phyloP scores from a whole-genome alignment of 2,797 vertebrate species.

The Limnodromus scolopaceus region DNA sequence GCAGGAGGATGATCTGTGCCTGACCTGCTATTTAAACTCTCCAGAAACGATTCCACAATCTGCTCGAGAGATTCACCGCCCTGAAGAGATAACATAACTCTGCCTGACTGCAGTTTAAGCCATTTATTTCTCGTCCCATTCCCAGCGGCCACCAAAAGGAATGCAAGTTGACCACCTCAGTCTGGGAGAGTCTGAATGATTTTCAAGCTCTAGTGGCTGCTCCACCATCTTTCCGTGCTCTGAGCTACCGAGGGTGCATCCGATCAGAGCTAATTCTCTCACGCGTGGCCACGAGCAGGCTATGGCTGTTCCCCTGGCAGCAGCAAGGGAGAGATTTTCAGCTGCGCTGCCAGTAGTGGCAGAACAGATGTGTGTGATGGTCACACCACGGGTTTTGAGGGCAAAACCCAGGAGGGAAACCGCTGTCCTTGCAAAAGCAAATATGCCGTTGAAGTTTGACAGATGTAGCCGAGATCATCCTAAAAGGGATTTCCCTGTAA shows the following conservation, averaged over 20 bases:
- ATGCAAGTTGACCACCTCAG: background rate
- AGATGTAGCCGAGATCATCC: background rate
- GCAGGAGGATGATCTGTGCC: background rate
- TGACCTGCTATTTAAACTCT: background rate
- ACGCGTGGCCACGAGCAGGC: rapidly evolving
- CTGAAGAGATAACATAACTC: background rate
- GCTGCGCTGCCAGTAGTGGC: background rate
- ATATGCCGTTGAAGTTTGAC: background rate
- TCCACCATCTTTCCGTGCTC: background rate
- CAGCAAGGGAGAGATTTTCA: background rate
- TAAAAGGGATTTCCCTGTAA: background rate
- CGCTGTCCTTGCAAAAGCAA: background rate
- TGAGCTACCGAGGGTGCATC: background rate
- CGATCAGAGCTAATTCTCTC: background rate
- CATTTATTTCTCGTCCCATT: background rate
- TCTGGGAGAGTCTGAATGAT: background rate
- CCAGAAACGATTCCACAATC: background rate
- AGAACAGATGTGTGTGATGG: background rate
- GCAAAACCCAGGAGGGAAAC: background rate
- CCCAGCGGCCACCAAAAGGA: background rate
- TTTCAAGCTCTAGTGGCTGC: background rate
- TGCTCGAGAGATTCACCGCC: background rate
- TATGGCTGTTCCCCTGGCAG: background rate
- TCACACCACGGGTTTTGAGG: rapidly evolving
- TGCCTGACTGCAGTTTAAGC: background rate